These are phyloP conservation scores for Clarias macrocephalus DNA, from an alignment of 2,113 vertebrate genomes.

Conservation along the genomic window DNA sequence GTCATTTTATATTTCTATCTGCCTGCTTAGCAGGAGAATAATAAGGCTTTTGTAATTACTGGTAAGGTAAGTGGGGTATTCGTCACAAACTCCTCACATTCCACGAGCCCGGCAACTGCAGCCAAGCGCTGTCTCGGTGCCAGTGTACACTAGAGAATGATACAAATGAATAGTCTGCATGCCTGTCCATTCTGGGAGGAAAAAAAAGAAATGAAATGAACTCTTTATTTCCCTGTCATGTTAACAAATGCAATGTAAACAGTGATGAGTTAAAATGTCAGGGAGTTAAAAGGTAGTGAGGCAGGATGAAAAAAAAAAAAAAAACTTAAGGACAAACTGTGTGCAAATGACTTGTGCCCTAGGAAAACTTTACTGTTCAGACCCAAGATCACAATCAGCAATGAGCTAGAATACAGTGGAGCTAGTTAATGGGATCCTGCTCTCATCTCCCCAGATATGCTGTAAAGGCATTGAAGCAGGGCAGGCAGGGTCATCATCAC, in stretches of 20 bases:
- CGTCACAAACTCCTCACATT: conserved; percentile 55
- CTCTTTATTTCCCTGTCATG: conserved; percentile 40
- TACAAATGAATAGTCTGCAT: conserved; percentile 38
- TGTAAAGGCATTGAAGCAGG: neutral
- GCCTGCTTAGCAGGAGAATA: conserved; percentile 40
- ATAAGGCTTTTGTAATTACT: conserved; percentile 52
- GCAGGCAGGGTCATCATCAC: conserved; percentile 40
- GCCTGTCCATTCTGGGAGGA: conserved; percentile 3
- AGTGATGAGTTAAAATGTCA: conserved; percentile 9
- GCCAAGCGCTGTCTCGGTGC: conserved; percentile 37
- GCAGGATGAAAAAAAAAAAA: conserved; percentile 2
- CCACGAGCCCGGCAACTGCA: conserved; percentile 47
- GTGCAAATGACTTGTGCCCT: neutral
- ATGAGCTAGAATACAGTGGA: neutral
- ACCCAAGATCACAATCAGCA: conserved; percentile 29
- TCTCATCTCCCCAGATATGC: neutral
- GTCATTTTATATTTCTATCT: conserved; percentile 25
- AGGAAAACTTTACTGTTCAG: conserved; percentile 27
- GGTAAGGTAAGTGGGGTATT: conserved; percentile 57
- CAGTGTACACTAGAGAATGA: conserved; percentile 29
- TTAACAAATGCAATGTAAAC: conserved; percentile 36
- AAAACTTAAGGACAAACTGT: neutral
- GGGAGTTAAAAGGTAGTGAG: neutral
- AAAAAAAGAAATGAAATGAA: neutral
- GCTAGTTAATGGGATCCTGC: neutral